phyloP scores from a whole-genome alignment of 2,888 invertebrate species.

The Endomychus coccineus region DNA sequence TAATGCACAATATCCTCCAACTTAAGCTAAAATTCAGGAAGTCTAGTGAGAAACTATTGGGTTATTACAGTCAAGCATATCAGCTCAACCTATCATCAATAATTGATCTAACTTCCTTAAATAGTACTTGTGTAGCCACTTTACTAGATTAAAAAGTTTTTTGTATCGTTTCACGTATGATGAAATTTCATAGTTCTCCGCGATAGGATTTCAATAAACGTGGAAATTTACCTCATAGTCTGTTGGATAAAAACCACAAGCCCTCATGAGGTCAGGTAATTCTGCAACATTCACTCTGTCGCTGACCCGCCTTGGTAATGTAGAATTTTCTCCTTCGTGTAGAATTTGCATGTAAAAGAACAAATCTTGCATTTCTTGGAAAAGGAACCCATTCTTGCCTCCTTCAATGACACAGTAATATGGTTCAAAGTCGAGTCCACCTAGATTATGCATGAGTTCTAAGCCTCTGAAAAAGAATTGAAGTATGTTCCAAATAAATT shows the following conservation, averaged over 20 bases:
- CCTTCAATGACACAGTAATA: constrained; percentile 66
- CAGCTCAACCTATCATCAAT: no score
- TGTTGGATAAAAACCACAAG: constrained; percentile 67
- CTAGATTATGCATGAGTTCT: constrained; percentile 46
- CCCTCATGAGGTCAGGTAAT: constrained; percentile 65
- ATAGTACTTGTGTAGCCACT: no score
- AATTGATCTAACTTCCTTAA: no score
- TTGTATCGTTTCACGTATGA: no score
- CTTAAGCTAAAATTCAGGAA: no score
- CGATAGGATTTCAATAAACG: no score
- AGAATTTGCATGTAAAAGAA: constrained; percentile 72
- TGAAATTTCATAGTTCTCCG: no score
- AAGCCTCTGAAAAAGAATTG: constrained; percentile 44
- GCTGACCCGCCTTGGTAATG: constrained; percentile 52
- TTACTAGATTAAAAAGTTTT: no score
- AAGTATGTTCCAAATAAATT: no score
- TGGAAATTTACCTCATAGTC: constrained; percentile 66
- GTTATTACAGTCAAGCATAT: no score
- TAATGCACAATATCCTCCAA: no score
- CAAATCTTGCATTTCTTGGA: constrained; percentile 63
- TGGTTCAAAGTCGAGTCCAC: constrained; percentile 55
- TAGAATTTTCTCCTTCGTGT: constrained; percentile 62
- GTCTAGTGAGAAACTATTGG: no score
- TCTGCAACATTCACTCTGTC: constrained; percentile 57
- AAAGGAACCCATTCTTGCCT: constrained; percentile 62